Evolutionary conservation across 2,113 vertebrate species (phyloP).

Genomic region (Sphaerodactylus townsendi): DNA sequence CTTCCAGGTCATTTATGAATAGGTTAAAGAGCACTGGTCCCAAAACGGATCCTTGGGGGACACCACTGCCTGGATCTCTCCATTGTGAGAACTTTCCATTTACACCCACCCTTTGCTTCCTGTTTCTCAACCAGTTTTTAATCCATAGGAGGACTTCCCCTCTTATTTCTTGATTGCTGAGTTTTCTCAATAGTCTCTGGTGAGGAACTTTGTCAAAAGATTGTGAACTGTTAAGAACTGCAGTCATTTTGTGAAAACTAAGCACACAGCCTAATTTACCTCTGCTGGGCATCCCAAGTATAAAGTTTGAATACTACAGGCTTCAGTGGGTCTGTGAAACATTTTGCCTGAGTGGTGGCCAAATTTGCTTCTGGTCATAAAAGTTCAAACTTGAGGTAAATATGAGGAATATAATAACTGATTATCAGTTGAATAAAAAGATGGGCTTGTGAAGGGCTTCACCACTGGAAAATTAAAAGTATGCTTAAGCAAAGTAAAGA

Average conservation of each 20-base stretch:
- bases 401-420: neutral
- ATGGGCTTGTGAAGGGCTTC: neutral
- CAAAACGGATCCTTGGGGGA: too few species aligned
- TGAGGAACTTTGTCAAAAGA: too few species aligned
- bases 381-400: neutral
- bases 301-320: neutral
- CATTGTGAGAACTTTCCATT: too few species aligned
- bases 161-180: too few species aligned
- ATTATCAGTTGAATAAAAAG: neutral
- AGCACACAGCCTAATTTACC: neutral
- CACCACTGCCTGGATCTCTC: too few species aligned
- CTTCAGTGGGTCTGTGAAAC: neutral
- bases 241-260: neutral
- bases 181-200: too few species aligned
- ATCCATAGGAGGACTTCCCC: too few species aligned
- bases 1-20: too few species aligned
- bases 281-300: neutral
- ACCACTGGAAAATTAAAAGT: neutral
- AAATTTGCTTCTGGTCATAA: neutral
- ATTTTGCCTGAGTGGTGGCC: neutral
- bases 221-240: neutral
- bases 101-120: too few species aligned
- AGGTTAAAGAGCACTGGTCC: too few species aligned
- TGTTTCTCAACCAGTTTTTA: too few species aligned
- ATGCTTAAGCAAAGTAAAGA: neutral